These are phyloP conservation scores for Cheilosia grossa DNA, from an alignment of 2,888 invertebrate genomes.

Conservation along the genomic window DNA sequence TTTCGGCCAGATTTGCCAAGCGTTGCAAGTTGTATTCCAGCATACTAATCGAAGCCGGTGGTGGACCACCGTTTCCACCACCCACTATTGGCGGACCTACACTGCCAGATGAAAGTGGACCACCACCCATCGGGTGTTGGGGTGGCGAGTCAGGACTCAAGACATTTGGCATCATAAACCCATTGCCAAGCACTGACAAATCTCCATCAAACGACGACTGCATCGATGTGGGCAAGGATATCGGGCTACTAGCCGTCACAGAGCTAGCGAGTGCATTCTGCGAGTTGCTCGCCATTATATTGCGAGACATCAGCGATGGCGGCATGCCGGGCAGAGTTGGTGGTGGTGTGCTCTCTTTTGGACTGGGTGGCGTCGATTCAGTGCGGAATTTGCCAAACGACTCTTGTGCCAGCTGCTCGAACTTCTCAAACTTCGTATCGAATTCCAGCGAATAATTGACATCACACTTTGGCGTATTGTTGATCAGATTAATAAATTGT, in stretches of 20 bases:
- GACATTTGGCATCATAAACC: slow-evolving; percentile 82
- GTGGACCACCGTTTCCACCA: slow-evolving; percentile 81
- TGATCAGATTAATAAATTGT: slow-evolving; percentile 91
- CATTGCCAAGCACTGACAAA: slow-evolving; percentile 84
- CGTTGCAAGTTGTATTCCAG: slow-evolving; percentile 94
- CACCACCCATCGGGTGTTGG: slow-evolving; percentile 79
- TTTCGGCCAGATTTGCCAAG: slow-evolving; percentile 89
- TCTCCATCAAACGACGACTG: slow-evolving; percentile 92
- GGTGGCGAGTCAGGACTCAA: slow-evolving; percentile 83
- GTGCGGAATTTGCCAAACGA: slow-evolving; percentile 90
- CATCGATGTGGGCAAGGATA: slow-evolving; percentile 88
- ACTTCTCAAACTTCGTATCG: slow-evolving; percentile 90
- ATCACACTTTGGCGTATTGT: slow-evolving; percentile 92
- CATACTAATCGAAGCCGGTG: slow-evolving; percentile 86
- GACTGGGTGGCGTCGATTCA: slow-evolving; percentile 84
- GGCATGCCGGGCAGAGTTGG: slow-evolving; percentile 85
- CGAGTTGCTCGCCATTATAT: slow-evolving; percentile 77
- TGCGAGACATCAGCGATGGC: slow-evolving; percentile 79
- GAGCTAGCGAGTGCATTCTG: slow-evolving; percentile 80
- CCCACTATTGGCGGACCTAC: slow-evolving; percentile 73
- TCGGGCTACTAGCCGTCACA: slow-evolving; percentile 87
- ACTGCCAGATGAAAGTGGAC: slow-evolving; percentile 59
- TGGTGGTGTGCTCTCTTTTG: slow-evolving; percentile 84
- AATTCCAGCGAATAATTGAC: slow-evolving; percentile 92
- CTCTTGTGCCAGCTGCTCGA: slow-evolving; percentile 89